Conservation (phyloP, 2,888 invertebrate genomes). For the Apotomis capreana region DNA sequence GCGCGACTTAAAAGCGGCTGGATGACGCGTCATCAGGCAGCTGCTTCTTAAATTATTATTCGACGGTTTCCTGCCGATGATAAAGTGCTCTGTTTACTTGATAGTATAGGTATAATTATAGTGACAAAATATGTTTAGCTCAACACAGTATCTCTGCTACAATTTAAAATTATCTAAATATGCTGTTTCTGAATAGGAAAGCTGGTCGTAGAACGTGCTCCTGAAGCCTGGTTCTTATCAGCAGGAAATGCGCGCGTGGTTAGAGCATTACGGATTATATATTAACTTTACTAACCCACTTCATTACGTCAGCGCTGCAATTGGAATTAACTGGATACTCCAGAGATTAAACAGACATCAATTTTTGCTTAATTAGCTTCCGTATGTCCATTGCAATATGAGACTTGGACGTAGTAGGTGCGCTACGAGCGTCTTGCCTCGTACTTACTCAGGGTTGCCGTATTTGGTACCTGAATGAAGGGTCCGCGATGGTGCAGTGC, state of each 20-base stretch:
- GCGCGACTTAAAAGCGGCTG: conserved; percentile 35
- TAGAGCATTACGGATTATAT: conserved; percentile 66
- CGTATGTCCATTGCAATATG: conserved; percentile 4
- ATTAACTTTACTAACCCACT: conserved; percentile 55
- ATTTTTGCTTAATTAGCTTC: conserved; percentile 42
- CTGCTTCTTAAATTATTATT: conserved; percentile 60
- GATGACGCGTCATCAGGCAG: conserved; percentile 30
- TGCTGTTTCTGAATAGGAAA: background rate
- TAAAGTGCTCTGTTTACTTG: conserved; percentile 58
- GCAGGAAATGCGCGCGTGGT: conserved; percentile 71
- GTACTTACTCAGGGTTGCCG: conserved; percentile 52
- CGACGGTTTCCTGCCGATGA: conserved; percentile 60
- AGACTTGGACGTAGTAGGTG: conserved; percentile 13
- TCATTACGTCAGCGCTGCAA: conserved; percentile 53
- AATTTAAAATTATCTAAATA: too few relatives aligned
- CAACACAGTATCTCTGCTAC: conserved; percentile 27
- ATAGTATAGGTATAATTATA: conserved; percentile 53
- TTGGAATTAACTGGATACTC: background rate
- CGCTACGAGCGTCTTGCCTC: conserved; percentile 24
- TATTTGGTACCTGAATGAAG: conserved; percentile 69
- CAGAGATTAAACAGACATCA: background rate
- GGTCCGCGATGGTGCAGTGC: conserved; percentile 56
- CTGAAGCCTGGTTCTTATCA: conserved; percentile 71
- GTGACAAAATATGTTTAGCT: conserved; percentile 38
- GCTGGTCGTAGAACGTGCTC: conserved; percentile 60